These are phyloP conservation scores for Eupristina koningsbergeri DNA, from an alignment of 1,140 invertebrate genomes.

Conservation along the genomic window DNA sequence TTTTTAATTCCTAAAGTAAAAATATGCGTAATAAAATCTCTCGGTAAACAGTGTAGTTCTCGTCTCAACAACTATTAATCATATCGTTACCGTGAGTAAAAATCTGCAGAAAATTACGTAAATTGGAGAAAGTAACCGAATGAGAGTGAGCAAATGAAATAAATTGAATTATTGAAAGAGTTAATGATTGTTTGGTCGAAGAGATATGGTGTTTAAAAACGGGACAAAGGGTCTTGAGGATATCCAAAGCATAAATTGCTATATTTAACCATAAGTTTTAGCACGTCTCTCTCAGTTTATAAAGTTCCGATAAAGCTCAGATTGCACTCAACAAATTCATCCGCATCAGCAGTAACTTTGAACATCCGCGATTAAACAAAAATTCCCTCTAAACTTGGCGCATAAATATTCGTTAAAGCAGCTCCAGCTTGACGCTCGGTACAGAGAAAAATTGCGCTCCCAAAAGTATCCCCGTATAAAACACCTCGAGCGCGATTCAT, in stretches of 20 bases:
- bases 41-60: too few species aligned
- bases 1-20: not conserved
- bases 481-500: slow-evolving; percentile 15
- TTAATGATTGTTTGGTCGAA: too few species aligned
- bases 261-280: slow-evolving; percentile 27
- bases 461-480: slow-evolving; percentile 54
- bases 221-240: not conserved
- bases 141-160: too few species aligned
- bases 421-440: slow-evolving; percentile 2
- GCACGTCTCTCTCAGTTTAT: not conserved
- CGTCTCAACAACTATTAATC: not conserved
- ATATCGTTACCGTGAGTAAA: too few species aligned
- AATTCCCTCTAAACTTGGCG: slow-evolving; percentile 37
- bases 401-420: slow-evolving; percentile 48
- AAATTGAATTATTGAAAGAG: too few species aligned
- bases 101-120: too few species aligned
- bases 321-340: slow-evolving; percentile 27
- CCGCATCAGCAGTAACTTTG: slow-evolving; percentile 26
- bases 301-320: slow-evolving; percentile 25
- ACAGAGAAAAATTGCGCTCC: slow-evolving; percentile 49
- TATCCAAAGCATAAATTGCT: slow-evolving; percentile 11
- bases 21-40: not conserved
- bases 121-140: too few species aligned
- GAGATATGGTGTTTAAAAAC: too few species aligned
- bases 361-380: slow-evolving; percentile 49